Evolutionary conservation across 2,797 vertebrate species (phyloP).

Genomic region (Cryptoprocta ferox): DNA sequence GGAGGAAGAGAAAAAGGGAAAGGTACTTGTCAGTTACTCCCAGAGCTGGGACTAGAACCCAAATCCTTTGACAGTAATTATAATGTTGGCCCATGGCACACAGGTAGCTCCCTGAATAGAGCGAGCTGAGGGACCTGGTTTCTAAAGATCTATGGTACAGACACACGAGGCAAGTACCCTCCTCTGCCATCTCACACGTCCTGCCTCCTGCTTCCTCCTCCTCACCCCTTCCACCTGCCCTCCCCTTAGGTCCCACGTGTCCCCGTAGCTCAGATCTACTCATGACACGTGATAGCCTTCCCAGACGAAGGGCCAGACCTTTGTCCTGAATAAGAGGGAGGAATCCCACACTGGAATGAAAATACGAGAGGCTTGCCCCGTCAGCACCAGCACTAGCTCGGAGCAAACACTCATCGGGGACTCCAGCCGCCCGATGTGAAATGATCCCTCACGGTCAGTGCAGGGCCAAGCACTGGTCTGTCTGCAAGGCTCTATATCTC

Average conservation of each 20-base stretch:
- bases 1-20: not conserved
- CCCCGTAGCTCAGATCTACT: not conserved
- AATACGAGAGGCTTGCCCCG: not conserved
- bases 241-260: too few species aligned
- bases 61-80: not conserved
- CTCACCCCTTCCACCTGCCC: not conserved
- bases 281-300: not conserved
- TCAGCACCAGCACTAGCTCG: fast-evolving
- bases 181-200: not conserved
- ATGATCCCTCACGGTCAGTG: fast-evolving
- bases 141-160: not conserved
- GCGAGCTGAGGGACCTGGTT: not conserved
- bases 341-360: not conserved
- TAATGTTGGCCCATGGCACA: too few species aligned
- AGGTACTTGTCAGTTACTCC: fast-evolving
- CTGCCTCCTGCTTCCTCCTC: not conserved
- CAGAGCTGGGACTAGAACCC: not conserved
- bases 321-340: not conserved
- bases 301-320: not conserved
- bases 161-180: fast-evolving
- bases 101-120: not conserved
- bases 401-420: not conserved
- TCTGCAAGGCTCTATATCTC: fast-evolving
- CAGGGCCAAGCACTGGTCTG: fast-evolving
- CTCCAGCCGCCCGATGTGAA: not conserved